A percentile compares a stretch with the other conserved stretches of the same genome.
phyloP scores from a whole-genome alignment of 2,113 vertebrate species.

The Oxyura jamaicensis region DNA sequence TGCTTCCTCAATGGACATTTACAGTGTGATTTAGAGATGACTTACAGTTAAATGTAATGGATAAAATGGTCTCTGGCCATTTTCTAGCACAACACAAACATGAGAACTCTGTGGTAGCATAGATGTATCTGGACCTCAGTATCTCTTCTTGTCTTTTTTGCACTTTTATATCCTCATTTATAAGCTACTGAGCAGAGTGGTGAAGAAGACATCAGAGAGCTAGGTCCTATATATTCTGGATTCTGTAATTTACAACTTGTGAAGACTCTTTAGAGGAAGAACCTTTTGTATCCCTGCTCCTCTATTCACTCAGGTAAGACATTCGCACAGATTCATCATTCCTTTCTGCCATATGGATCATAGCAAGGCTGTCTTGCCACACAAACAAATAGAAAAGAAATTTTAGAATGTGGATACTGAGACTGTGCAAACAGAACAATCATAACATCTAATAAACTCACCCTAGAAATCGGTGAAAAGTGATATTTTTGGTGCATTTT shows the following conservation, averaged over 20 bases:
- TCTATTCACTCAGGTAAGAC: background rate
- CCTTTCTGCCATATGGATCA: background rate
- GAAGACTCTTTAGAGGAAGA: background rate
- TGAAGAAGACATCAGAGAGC: background rate
- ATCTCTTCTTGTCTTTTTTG: background rate
- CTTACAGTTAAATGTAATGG: background rate
- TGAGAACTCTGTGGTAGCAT: background rate
- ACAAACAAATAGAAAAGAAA: background rate
- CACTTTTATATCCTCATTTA: background rate
- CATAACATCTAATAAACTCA: background rate
- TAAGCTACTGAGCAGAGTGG: background rate
- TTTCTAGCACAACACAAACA: background rate
- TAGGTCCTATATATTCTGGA: background rate
- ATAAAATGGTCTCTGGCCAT: background rate
- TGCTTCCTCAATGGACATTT: background rate
- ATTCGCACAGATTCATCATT: background rate
- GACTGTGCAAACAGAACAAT: constrained; percentile 8
- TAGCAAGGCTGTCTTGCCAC: background rate
- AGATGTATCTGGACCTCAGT: background rate
- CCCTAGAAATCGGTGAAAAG: background rate
- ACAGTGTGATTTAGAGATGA: background rate
- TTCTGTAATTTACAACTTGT: background rate
- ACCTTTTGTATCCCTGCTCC: background rate
- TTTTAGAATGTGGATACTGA: constrained; percentile 46
- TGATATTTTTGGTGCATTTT: background rate